phyloP scores from a whole-genome alignment of 2,888 invertebrate species.

The Apotomis capreana region DNA sequence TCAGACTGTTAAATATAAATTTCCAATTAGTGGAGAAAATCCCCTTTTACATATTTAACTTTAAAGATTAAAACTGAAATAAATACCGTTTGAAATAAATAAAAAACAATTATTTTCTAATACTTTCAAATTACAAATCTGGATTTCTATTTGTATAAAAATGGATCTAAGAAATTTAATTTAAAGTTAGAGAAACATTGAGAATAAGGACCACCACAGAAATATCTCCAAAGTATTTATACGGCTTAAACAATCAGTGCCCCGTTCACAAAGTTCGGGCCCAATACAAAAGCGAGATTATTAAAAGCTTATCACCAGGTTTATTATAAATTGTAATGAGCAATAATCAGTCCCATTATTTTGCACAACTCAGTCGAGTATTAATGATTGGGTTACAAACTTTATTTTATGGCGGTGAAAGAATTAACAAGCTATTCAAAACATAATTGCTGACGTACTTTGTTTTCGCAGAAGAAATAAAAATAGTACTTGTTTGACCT shows the following conservation, averaged over 20 bases:
- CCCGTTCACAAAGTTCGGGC: slow-evolving; percentile 37
- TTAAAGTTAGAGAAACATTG: slow-evolving; percentile 33
- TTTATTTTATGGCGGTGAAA: not conserved
- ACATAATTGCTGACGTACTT: not conserved
- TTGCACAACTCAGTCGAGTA: slow-evolving; percentile 6
- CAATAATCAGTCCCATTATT: slow-evolving; percentile 33
- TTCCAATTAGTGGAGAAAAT: too few relatives aligned
- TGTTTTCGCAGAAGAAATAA: too few relatives aligned
- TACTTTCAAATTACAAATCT: not conserved
- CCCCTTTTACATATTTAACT: too few relatives aligned
- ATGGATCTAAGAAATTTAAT: slow-evolving; percentile 24
- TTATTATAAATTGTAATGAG: slow-evolving; percentile 31
- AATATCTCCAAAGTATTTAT: slow-evolving; percentile 40
- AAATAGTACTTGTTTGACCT: too few relatives aligned
- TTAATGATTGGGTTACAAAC: slow-evolving; percentile 9
- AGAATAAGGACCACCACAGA: slow-evolving; percentile 32
- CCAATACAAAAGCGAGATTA: slow-evolving; percentile 35
- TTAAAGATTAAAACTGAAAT: not conserved
- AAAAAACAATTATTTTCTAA: not conserved
- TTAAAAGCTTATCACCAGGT: slow-evolving; percentile 37
- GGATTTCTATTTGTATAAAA: slow-evolving; percentile 6
- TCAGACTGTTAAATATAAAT: too few relatives aligned
- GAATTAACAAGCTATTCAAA: not conserved
- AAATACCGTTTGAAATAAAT: not conserved
- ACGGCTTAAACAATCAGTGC: slow-evolving; percentile 40